phyloP scores from a whole-genome alignment of 2,113 vertebrate genomes.

The Ctenomys sociabilis region DNA sequence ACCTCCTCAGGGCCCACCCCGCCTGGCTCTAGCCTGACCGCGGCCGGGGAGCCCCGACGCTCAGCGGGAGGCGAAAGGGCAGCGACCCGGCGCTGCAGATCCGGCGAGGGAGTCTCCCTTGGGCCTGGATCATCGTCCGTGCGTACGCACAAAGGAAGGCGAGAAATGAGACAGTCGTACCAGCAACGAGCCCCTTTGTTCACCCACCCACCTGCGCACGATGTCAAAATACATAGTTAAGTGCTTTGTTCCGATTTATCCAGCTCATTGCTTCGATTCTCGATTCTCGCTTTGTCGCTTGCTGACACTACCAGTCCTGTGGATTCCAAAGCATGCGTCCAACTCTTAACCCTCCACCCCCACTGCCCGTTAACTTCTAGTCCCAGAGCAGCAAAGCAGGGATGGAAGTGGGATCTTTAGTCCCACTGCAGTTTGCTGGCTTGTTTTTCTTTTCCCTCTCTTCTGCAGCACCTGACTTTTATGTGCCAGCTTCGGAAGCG shows the following conservation, averaged over 20 bases:
- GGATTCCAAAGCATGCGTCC: background rate
- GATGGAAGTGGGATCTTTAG: background rate
- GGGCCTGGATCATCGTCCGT: background rate
- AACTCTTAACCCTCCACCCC: background rate
- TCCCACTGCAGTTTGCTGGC: background rate
- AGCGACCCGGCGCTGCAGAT: background rate
- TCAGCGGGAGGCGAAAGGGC: background rate
- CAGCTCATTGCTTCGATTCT: slow-evolving; percentile 28
- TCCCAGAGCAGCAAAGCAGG: background rate
- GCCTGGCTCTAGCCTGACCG: slow-evolving; percentile 66
- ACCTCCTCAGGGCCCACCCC: slow-evolving; percentile 54
- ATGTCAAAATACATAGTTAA: background rate
- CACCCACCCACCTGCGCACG: background rate
- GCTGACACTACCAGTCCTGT: background rate
- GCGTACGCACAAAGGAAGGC: background rate
- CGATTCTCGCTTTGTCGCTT: background rate
- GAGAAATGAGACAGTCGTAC: background rate
- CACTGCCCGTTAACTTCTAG: background rate
- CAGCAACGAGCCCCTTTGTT: background rate
- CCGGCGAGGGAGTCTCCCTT: background rate
- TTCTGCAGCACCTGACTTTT: background rate
- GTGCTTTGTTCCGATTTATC: background rate
- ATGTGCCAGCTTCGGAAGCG: background rate
- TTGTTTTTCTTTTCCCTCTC: background rate
- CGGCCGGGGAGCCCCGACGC: background rate